A percentile compares a stretch with the other conserved stretches of the same genome.
These are phyloP conservation scores for Diploscapter pachys DNA, from an alignment of 1,140 invertebrate species.

Conservation along the genomic window DNA sequence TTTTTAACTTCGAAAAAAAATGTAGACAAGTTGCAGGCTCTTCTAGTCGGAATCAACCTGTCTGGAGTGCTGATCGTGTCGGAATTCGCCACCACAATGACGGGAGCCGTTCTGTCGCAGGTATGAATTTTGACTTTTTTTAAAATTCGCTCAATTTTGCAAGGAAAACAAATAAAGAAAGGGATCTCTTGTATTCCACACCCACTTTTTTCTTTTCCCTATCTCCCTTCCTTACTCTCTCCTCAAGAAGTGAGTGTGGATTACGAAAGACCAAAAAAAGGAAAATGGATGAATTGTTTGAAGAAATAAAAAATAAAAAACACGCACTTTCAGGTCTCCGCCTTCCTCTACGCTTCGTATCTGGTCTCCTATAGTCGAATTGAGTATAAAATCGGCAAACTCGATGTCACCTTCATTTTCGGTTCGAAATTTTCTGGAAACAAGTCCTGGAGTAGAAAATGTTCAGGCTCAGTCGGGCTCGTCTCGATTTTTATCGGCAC, in stretches of 20 bases:
- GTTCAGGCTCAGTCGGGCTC: conserved; percentile 33
- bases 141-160: not conserved
- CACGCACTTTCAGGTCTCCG: conserved; percentile 21
- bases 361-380: conserved; percentile 27
- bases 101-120: conserved; percentile 24
- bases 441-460: too few relatives aligned
- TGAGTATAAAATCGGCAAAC: conserved; percentile 29
- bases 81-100: conserved; percentile 20
- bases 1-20: not conserved
- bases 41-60: conserved; percentile 30
- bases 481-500: conserved; percentile 24
- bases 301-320: not conserved
- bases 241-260: too few relatives aligned
- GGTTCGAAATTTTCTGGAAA: conserved; percentile 2
- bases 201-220: too few relatives aligned
- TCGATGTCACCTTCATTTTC: conserved; percentile 37
- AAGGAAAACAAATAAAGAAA: not conserved
- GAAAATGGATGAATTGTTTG: not conserved
- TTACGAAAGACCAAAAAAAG: not conserved
- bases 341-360: conserved; percentile 30
- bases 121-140: not conserved
- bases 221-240: too few relatives aligned
- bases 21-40: conserved; percentile 6
- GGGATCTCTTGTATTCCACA: too few relatives aligned
- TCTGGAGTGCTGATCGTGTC: conserved; percentile 32